These are phyloP conservation scores for Tyrannus savana DNA, from an alignment of 2,113 vertebrate species.

Conservation along the genomic window DNA sequence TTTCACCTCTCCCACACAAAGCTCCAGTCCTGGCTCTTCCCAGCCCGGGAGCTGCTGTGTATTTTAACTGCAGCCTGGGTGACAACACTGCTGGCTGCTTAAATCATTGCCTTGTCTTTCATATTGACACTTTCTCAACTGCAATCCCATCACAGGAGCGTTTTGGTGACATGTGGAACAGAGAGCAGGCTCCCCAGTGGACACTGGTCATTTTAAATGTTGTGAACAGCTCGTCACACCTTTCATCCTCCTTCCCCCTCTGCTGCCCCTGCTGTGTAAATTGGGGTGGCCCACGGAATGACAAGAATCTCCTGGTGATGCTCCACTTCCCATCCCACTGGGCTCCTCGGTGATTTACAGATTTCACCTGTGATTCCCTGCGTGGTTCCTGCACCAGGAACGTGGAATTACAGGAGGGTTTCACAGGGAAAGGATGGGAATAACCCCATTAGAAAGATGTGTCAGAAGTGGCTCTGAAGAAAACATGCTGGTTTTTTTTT, in stretches of 20 bases:
- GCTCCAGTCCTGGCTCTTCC: neutral
- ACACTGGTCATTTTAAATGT: neutral
- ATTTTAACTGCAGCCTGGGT: neutral
- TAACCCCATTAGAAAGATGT: neutral
- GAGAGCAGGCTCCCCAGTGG: neutral
- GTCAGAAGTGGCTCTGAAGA: neutral
- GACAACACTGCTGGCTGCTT: neutral
- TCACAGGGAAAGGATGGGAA: neutral
- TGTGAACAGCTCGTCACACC: slow-evolving; percentile 50
- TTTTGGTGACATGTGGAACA: neutral
- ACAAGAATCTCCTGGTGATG: neutral
- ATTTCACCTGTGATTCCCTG: neutral
- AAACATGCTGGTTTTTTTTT: neutral
- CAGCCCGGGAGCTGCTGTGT: neutral
- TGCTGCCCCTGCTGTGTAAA: neutral
- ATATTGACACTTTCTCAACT: slow-evolving; percentile 19
- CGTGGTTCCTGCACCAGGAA: neutral
- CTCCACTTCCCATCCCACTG: neutral
- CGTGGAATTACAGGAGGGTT: neutral
- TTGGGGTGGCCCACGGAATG: slow-evolving; percentile 11
- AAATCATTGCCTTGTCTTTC: slow-evolving; percentile 19
- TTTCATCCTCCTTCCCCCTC: slow-evolving; percentile 34
- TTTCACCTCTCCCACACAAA: too few relatives aligned
- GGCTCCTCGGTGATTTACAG: neutral
- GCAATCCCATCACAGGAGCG: neutral